Percentiles rank a stretch among this genome's conserved stretches.
phyloP scores from a whole-genome alignment of 1,140 invertebrate genomes.

The Onthophagus taurus region DNA sequence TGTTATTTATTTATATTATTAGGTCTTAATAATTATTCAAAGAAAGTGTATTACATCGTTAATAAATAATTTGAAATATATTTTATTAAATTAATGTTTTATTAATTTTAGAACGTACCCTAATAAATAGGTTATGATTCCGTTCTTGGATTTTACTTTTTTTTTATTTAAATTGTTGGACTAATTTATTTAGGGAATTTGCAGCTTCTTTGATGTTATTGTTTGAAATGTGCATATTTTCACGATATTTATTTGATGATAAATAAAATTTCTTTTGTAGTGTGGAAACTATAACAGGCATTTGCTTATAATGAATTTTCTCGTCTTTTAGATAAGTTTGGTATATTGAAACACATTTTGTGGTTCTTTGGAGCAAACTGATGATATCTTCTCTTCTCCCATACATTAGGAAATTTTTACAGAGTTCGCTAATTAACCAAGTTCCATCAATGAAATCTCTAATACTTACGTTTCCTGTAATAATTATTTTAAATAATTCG shows the following conservation, averaged over 20 bases:
- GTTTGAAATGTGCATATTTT: no score
- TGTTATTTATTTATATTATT: no score
- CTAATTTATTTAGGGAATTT: no score
- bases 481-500: background rate
- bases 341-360: conserved; percentile 22
- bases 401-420: conserved; percentile 28
- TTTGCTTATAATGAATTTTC: background rate
- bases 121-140: no score
- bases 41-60: no score
- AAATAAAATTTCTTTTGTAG: conserved; percentile 2
- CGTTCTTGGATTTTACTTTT: no score
- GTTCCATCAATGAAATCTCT: conserved; percentile 20
- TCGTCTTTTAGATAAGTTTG: background rate
- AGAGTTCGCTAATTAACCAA: conserved; percentile 35
- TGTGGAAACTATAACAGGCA: conserved; percentile 3
- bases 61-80: no score
- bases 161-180: no score
- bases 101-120: no score
- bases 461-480: conserved; percentile 21
- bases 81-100: no score
- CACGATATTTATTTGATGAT: conserved; percentile 7
- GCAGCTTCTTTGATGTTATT: no score
- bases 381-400: conserved; percentile 31
- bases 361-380: conserved; percentile 25
- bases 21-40: no score